Conservation (phyloP, 2,113 vertebrate genomes). For the Tragulus kanchil region DNA sequence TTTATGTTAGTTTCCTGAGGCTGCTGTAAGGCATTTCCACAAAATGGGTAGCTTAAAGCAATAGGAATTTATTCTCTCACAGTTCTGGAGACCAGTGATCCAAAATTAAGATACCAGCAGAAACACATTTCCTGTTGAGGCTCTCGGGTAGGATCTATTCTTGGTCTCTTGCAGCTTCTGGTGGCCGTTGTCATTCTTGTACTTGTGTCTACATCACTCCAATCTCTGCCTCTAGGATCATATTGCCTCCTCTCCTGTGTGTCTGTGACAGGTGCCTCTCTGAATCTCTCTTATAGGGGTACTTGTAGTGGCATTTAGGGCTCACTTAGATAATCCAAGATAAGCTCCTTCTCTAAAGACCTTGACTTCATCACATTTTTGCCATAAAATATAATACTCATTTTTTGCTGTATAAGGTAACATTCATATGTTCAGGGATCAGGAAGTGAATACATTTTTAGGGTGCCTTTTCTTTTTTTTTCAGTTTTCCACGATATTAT, state of each 20-base stretch:
- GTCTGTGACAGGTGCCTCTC: background rate
- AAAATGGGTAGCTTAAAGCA: background rate
- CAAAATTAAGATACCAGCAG: background rate
- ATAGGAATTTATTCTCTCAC: background rate
- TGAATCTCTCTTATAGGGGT: background rate
- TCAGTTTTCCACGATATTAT: background rate
- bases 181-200: background rate
- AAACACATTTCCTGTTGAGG: background rate
- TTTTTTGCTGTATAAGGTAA: background rate
- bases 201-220: background rate
- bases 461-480: background rate
- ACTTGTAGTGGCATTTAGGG: background rate
- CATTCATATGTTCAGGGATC: background rate
- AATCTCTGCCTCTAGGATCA: background rate
- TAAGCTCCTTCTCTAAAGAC: background rate
- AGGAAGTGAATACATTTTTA: background rate
- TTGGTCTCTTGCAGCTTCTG: background rate
- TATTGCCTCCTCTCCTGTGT: background rate
- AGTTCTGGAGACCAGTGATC: background rate
- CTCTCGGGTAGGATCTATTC: background rate
- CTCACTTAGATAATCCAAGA: background rate
- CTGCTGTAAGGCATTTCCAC: background rate
- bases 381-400: background rate
- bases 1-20: background rate
- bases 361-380: background rate